Percentiles rank a stretch among this genome's conserved stretches.
Evolutionary conservation across 2,888 invertebrate species (phyloP).

Genomic region (Epistrophe eligans): DNA sequence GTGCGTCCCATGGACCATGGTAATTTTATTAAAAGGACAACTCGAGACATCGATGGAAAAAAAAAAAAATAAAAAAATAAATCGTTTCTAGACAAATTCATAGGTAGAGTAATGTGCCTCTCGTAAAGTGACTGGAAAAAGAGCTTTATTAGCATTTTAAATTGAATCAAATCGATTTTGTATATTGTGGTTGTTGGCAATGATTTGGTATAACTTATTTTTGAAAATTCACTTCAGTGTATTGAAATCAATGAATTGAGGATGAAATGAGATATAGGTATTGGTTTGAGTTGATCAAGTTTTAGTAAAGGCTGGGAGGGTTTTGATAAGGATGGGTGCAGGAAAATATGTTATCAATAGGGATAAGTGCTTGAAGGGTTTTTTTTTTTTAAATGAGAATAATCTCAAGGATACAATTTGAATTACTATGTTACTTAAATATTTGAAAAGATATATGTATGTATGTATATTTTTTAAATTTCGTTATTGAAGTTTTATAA

Average conservation of each 20-base stretch:
- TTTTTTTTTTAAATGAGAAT: neutral
- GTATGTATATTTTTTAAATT: too few species aligned
- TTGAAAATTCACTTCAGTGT: neutral
- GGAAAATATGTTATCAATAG: neutral
- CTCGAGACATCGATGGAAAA: slow-evolving; percentile 20
- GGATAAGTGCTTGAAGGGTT: neutral
- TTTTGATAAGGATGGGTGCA: neutral
- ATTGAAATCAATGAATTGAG: slow-evolving; percentile 15
- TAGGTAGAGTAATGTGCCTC: neutral
- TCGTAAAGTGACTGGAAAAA: slow-evolving; percentile 21
- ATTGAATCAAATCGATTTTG: slow-evolving; percentile 41
- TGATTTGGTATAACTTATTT: slow-evolving; percentile 25
- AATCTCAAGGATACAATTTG: neutral
- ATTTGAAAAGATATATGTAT: neutral
- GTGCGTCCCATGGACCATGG: slow-evolving; percentile 40
- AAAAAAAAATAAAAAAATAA: neutral
- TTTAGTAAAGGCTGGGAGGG: neutral
- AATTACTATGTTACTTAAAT: neutral
- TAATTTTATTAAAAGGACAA: slow-evolving; percentile 56
- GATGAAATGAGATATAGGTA: neutral
- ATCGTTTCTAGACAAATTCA: neutral
- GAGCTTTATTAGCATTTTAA: slow-evolving; percentile 39
- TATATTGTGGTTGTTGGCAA: slow-evolving; percentile 26
- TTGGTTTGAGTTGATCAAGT: neutral
- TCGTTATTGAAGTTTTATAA: too few species aligned